Evolutionary conservation across 2,888 invertebrate species (phyloP).

Genomic region (Oxystoma pomonae): DNA sequence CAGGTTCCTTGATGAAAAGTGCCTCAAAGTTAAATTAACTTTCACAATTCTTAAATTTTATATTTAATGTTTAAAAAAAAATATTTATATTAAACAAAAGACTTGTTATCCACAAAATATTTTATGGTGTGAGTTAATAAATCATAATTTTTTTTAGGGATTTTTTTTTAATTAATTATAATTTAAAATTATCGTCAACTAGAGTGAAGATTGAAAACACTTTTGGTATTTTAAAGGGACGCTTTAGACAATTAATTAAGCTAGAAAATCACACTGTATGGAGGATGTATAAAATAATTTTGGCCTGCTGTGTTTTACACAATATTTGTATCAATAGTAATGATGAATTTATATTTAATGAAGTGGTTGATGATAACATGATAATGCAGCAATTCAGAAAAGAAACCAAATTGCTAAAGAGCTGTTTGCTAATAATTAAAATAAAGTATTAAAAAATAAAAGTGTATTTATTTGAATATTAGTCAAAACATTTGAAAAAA

Average conservation of each 20-base stretch:
- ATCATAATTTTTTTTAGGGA: constrained; percentile 16
- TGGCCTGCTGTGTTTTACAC: constrained; percentile 32
- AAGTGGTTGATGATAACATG: background rate
- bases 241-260: constrained; percentile 26
- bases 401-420: background rate
- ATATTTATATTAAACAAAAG: too few species aligned
- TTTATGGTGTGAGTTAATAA: background rate
- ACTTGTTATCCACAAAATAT: background rate
- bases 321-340: constrained; percentile 30
- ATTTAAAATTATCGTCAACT: constrained; percentile 30
- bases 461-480: too few species aligned
- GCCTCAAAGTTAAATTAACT: too few species aligned
- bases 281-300: constrained; percentile 29
- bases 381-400: background rate
- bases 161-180: constrained; percentile 30
- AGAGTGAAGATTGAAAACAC: constrained; percentile 37
- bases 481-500: too few species aligned
- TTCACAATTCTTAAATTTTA: too few species aligned
- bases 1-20: too few species aligned
- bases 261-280: constrained; percentile 19
- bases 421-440: too few species aligned
- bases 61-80: too few species aligned
- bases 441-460: too few species aligned
- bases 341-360: constrained; percentile 17
- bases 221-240: constrained; percentile 33